A percentile compares a stretch with the other conserved stretches of the same genome.
Conservation (phyloP, 2,888 invertebrate species). For the Phragmatobia fuliginosa region DNA sequence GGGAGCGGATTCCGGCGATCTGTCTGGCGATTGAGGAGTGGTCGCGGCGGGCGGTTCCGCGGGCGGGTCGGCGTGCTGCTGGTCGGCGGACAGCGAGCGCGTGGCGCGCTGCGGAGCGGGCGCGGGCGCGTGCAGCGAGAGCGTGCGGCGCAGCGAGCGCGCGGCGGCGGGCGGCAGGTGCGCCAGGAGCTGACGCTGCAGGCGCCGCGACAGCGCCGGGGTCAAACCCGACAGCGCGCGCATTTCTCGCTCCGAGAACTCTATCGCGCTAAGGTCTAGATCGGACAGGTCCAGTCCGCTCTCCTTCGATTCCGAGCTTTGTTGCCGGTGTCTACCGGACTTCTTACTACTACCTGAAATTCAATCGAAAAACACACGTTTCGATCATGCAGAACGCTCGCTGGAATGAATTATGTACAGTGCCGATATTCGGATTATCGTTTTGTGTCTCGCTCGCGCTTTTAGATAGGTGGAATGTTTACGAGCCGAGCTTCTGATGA, state of each 20-base stretch:
- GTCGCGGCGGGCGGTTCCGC: constrained; percentile 38
- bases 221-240: constrained; percentile 89
- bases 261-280: constrained; percentile 89
- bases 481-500: constrained; percentile 33
- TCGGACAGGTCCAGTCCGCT: constrained; percentile 86
- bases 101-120: constrained; percentile 43
- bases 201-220: constrained; percentile 90
- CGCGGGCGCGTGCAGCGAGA: constrained; percentile 79
- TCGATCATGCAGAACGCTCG: constrained; percentile 86
- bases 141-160: constrained; percentile 88
- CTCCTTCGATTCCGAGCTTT: constrained; percentile 58
- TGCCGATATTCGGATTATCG: constrained; percentile 52
- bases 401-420: constrained; percentile 81
- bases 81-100: constrained; percentile 68
- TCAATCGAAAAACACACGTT: constrained; percentile 85
- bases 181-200: constrained; percentile 90
- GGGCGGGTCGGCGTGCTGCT: constrained; percentile 32
- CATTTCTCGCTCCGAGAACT: constrained; percentile 90
- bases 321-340: constrained; percentile 69
- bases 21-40: constrained; percentile 16
- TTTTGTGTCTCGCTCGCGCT: constrained; percentile 40
- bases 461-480: constrained; percentile 31
- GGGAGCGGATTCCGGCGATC: constrained; percentile 7
- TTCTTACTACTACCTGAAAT: constrained; percentile 84
- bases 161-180: constrained; percentile 91